phyloP scores from a whole-genome alignment of 2,797 vertebrate genomes.

The Anas acuta region DNA sequence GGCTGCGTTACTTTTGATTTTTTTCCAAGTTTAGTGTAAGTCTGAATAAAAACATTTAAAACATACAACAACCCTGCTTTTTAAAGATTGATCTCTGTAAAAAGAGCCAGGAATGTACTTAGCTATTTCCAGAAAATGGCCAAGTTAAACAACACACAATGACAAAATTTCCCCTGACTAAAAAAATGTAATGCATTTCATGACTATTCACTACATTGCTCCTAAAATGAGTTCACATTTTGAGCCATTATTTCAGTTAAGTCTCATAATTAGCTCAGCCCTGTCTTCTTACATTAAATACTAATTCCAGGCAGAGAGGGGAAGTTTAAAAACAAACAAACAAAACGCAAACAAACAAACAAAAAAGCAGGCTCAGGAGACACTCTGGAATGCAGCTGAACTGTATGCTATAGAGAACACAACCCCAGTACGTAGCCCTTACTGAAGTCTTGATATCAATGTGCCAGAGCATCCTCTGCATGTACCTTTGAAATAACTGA shows the following conservation, averaged over 20 bases:
- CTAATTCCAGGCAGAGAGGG: neutral
- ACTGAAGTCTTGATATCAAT: neutral
- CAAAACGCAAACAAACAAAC: too few relatives aligned
- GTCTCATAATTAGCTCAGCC: conserved; percentile 35
- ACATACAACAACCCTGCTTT: neutral
- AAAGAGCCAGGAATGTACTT: conserved; percentile 39
- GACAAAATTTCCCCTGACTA: conserved; percentile 12
- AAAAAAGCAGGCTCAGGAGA: neutral
- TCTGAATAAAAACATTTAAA: conserved; percentile 23
- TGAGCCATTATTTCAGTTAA: conserved; percentile 28
- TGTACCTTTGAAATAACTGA: neutral
- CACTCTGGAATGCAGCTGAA: neutral
- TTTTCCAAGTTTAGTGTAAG: neutral
- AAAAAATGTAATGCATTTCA: conserved; percentile 4
- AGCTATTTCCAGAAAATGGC: conserved; percentile 34
- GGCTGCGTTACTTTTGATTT: neutral
- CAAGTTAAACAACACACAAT: conserved; percentile 57
- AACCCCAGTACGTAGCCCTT: neutral
- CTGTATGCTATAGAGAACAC: neutral
- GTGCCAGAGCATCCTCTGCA: neutral
- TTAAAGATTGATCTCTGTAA: conserved; percentile 23
- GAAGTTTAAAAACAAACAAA: neutral
- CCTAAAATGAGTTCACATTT: conserved; percentile 31
- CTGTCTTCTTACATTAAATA: conserved; percentile 27
- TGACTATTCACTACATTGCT: conserved; percentile 35